A percentile compares a stretch with the other conserved stretches of the same genome.
phyloP scores from a whole-genome alignment of 2,888 invertebrate species.

The Cordylochernes scorpioides region DNA sequence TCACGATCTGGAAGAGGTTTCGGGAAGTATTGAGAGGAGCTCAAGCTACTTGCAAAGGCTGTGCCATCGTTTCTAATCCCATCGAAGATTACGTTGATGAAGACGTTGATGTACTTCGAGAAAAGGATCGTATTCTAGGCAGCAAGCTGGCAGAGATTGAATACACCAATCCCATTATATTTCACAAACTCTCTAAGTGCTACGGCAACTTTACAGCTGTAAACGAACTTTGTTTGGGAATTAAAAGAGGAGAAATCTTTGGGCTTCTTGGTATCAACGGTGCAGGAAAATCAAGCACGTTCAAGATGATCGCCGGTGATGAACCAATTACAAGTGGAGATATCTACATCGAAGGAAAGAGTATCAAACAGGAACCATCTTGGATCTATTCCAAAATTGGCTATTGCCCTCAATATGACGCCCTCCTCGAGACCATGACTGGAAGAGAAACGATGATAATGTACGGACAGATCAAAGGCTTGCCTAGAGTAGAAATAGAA shows the following conservation, averaged over 20 bases:
- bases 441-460: slow-evolving; percentile 39
- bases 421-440: slow-evolving; percentile 38
- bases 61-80: background rate
- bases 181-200: slow-evolving; percentile 32
- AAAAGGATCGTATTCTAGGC: slow-evolving; percentile 20
- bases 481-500: slow-evolving; percentile 19
- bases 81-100: slow-evolving; percentile 13
- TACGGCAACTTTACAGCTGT: slow-evolving; percentile 33
- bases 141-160: slow-evolving; percentile 9
- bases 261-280: slow-evolving; percentile 29
- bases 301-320: slow-evolving; percentile 30
- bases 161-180: slow-evolving; percentile 27
- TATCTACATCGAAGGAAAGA: slow-evolving; percentile 29
- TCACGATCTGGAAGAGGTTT: too few relatives aligned
- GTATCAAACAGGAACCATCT: slow-evolving; percentile 18
- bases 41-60: too few relatives aligned
- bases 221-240: slow-evolving; percentile 36
- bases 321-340: slow-evolving; percentile 23
- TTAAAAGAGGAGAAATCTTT: slow-evolving; percentile 27
- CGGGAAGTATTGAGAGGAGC: too few relatives aligned
- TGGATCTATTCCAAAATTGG: slow-evolving; percentile 24
- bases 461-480: slow-evolving; percentile 36
- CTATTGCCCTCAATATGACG: slow-evolving; percentile 51
- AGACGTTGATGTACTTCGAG: slow-evolving; percentile 22
- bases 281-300: slow-evolving; percentile 30